A percentile compares a stretch with the other conserved stretches of the same genome.
These are phyloP conservation scores for Eulemur coronatus DNA, from an alignment of 2,797 vertebrate species.

Conservation along the genomic window DNA sequence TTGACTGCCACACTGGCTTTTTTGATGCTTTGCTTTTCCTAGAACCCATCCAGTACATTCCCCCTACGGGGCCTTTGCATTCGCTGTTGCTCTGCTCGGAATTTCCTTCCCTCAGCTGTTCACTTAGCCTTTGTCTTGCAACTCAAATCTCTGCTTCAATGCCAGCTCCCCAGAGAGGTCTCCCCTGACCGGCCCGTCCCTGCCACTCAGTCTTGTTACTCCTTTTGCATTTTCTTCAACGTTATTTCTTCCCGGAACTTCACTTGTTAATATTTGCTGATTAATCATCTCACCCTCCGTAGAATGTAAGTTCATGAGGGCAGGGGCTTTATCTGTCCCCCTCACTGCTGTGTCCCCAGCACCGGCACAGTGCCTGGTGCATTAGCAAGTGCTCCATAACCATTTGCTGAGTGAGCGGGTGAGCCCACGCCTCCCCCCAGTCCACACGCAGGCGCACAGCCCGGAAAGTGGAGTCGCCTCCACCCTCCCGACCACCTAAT, in stretches of 20 bases:
- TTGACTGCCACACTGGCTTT: neutral
- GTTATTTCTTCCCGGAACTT: neutral
- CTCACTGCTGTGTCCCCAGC: neutral
- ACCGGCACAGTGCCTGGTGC: neutral
- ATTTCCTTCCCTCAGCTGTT: neutral
- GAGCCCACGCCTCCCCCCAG: neutral
- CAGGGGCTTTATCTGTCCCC: neutral
- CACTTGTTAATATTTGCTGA: neutral
- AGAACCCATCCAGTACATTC: neutral
- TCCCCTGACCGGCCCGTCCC: neutral
- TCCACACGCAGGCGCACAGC: fast-evolving
- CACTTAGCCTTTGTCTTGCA: neutral
- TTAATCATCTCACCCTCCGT: neutral
- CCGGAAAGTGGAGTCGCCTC: too few relatives aligned
- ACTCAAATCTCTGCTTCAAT: neutral
- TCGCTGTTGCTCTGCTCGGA: neutral
- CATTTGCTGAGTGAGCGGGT: neutral
- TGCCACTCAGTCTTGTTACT: neutral
- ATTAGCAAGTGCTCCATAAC: neutral
- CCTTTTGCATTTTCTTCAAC: neutral
- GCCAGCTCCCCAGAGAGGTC: neutral
- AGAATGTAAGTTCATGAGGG: neutral
- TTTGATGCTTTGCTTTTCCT: neutral
- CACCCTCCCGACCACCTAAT: neutral
- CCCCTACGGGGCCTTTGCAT: neutral